Base-by-base conservation (phyloP, 2,797 vertebrate species). In the Hipposideros larvatus region DNA sequence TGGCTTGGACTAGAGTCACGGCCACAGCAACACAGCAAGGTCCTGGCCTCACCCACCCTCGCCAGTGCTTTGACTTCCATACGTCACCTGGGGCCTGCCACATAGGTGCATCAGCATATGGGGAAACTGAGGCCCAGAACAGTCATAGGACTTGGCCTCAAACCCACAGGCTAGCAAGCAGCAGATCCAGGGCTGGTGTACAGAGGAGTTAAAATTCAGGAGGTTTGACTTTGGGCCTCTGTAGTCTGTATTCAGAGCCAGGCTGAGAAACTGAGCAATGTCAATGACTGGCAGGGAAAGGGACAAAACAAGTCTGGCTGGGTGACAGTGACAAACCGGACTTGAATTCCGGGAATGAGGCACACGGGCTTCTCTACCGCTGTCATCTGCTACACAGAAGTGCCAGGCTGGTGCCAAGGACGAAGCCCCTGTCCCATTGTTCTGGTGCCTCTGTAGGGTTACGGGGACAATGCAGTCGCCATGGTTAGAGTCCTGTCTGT, bases 81-180 rank as follows among this genome's bases (percentile, higher is more conserved):
- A 21, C 14, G 28, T 79, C 55, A 13, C 16, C 73, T 14, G 48
- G 61, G 53, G 41, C 71, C 48, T 24, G 73, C 37, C 9, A 9
- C 16, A 3, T 0, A 3, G 31, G 9, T 57, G 31, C 63, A 2
- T 37, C 3, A 2, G 11, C 55, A 18, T 51, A 3, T 10, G 13
- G 34, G 53, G 86, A 80, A 86, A 90, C 68, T 48, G 66, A 95
- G 90, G 55, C 71, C 48, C 28, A 37, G 80, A 55, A 31, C 75
- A 31, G 26, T 41, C 37, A 11, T 0, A 37, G 51, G 41, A 51
- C 51, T 53, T 80, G 71, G 71, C 5, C 28, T 63, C 28, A 37
- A 48, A 28, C 15, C 48, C 48, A 13, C 0, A 2, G 9, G 75
- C 46, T 43, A n/a, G 16, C 0, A 4, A 37, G 22, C 26, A 9